Evolutionary conservation across 1,140 invertebrate genomes (phyloP), one percentile per base, ranked within the genome.

Genomic region (Drosophila kanapiae): DNA sequence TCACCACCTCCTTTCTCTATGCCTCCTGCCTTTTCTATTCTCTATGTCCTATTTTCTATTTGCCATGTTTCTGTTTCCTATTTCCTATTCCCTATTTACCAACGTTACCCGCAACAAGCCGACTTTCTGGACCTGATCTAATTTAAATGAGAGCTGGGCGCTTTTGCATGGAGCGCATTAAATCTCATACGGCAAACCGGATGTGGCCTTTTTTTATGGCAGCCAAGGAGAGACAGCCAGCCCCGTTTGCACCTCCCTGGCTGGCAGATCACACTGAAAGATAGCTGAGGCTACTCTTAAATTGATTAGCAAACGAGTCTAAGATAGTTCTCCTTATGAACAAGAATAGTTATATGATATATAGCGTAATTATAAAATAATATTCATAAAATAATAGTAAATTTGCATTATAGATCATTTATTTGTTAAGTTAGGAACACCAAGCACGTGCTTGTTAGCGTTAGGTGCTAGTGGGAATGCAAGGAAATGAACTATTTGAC

Each of bases 171-270:
- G 56, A 76, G 65, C 70, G 67, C 67, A 82, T 86, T 72, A 72
- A 87, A 82, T 87, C 83, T 72, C 79, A 82, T 82, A 80, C 71
- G 75, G 67, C 68, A 56, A 56, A 72, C 71, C 67, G 83, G 83
- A 87, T 80, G 77, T 87, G 63, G 83, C 31, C 42, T 69, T 87
- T 85, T 57, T 68, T 82, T 82, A 82, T 79, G 78, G 75, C 82
- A 64, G 54, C 74, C 72, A 78, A 82, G 51, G 38, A 59, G 68
- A 45, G 68, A 27, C 23, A 65, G 16, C 27, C 23, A 23, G 23
- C 23, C 23, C 23, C 23, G 18, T 51, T 33, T 23, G 16, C 31
- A 42, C 47, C 33, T 16, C 27, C n/a, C 9, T 31, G 1, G 0
- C n/a, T 23, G 5, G 11, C 31, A 31, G 31, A 16, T 6, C 31